Evolutionary conservation across 2,113 vertebrate species (phyloP), one percentile per base, ranked within the genome.

Genomic region (Gadus macrocephalus): DNA sequence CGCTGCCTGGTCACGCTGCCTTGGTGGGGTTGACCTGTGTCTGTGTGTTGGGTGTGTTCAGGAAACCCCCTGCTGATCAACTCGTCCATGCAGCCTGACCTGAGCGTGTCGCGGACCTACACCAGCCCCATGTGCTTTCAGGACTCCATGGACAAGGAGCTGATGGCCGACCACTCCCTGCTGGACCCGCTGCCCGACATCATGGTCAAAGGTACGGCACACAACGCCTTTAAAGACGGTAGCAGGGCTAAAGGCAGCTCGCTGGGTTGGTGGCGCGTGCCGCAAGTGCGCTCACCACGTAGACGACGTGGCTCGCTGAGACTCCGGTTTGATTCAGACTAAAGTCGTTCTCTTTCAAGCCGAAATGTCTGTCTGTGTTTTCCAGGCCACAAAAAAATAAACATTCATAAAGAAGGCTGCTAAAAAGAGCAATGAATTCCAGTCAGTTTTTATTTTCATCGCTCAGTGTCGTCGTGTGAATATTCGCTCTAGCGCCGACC

Each of bases 61-160:
- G 96, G 95, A 17, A 98, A 98, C 90, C 94, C 96, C 17, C 91
- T 98, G 83, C 93, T 98, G 4, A 86, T 97, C 80, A 97, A 95
- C 83, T 93, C 95, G 0, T 93, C 96, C 88, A 91, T 97, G 91
- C 95, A 96, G 72, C 95, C 96, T 0, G 96, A 98, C 60, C 84
- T 98, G 81, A 94, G 94, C 0, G 94, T 96, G 75, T 96, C 95
- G 55, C 93, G 95, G 2, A 96, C 96, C 0, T 98, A 98, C 91
- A 96, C 94, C 1, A 95, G 96, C n/a, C 95, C 96, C 35, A 96
- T 98, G 91, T 98, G 96, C 83, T 95, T 98, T 20, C 96, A 97
- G 82, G 96, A 97, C 75, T 95, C 96, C 0, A 90, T 95, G 77
- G 94, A 98, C 89, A 98, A 98, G 88, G 96, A 98, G 82, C 92